Percentiles rank a stretch among this genome's conserved stretches.
Evolutionary conservation across 2,113 vertebrate species (phyloP).

Genomic region (Zapus hudsonius): DNA sequence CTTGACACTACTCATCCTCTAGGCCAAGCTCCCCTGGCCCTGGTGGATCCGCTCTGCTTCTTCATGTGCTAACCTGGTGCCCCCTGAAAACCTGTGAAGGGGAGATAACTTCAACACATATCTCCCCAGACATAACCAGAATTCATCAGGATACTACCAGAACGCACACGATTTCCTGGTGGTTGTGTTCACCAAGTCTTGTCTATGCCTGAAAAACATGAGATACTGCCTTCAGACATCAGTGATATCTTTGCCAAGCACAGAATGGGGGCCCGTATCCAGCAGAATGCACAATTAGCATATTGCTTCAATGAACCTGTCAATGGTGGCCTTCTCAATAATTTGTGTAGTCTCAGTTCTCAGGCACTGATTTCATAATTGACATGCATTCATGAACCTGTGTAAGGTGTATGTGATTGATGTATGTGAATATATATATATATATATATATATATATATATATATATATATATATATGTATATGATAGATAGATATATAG

Average conservation of each 20-base stretch:
- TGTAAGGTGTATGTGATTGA: no score
- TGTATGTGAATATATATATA: no score
- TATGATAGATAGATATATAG: no score
- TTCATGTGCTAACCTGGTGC: fast-evolving
- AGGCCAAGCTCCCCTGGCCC: fast-evolving
- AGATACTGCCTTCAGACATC: fast-evolving
- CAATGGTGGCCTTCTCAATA: fast-evolving
- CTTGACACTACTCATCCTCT: fast-evolving
- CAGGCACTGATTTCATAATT: background rate
- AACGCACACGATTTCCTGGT: fast-evolving
- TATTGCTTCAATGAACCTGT: fast-evolving
- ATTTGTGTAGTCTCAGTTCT: no score
- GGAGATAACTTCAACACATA: fast-evolving
- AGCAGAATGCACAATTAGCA: background rate
- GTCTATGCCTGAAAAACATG: background rate
- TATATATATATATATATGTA: no score
- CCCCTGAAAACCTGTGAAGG: background rate
- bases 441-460: no score
- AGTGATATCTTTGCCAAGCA: fast-evolving
- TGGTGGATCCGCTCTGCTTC: background rate
- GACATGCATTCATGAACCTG: fast-evolving
- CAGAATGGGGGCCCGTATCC: no score
- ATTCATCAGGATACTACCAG: fast-evolving
- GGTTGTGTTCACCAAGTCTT: fast-evolving
- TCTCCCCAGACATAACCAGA: fast-evolving